phyloP scores from a whole-genome alignment of 2,113 vertebrate species.

The Calonectris borealis region DNA sequence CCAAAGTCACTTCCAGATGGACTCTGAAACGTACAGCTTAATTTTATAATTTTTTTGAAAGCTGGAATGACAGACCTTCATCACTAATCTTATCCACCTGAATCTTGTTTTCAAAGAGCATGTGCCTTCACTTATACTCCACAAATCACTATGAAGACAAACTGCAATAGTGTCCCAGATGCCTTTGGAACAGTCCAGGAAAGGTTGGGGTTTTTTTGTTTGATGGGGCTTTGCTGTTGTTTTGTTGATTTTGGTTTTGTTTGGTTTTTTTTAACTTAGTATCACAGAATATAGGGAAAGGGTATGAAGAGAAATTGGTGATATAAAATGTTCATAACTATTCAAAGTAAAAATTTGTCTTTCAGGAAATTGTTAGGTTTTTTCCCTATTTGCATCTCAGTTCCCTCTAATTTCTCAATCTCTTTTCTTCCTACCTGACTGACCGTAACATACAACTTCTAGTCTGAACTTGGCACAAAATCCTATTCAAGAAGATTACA shows the following conservation, averaged over 20 bases:
- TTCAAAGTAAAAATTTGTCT: background rate
- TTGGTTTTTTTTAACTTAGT: background rate
- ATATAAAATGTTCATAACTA: background rate
- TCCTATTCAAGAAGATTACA: conserved; percentile 32
- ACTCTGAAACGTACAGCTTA: background rate
- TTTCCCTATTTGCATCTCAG: background rate
- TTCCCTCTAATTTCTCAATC: background rate
- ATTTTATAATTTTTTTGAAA: fast-evolving
- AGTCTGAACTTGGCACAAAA: conserved; percentile 4
- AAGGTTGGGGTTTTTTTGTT: background rate
- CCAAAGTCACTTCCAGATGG: background rate
- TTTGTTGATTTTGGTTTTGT: no score
- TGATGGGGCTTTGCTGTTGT: background rate
- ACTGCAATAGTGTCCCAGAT: background rate
- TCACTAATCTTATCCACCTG: background rate
- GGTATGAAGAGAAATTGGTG: background rate
- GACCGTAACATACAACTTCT: background rate
- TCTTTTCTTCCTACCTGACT: background rate
- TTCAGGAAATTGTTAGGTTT: background rate
- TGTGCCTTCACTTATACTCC: background rate
- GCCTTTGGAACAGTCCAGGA: background rate
- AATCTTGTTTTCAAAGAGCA: background rate
- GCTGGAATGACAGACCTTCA: background rate
- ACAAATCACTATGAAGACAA: background rate
- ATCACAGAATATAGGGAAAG: background rate